phyloP scores from a whole-genome alignment of 2,113 vertebrate genomes.

The Petroica traversi region DNA sequence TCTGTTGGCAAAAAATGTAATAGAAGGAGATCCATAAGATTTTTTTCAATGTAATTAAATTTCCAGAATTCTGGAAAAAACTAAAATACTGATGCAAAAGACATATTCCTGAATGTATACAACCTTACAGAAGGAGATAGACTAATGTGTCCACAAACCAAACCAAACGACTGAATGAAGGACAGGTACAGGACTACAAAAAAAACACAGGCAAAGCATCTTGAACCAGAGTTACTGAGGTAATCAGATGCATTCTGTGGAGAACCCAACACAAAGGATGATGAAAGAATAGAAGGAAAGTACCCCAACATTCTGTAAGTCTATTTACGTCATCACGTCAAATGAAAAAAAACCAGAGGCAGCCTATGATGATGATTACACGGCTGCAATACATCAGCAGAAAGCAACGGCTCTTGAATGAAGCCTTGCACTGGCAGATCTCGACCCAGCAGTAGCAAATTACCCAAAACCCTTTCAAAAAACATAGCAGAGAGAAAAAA shows the following conservation, averaged over 20 bases:
- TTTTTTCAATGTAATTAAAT: background rate
- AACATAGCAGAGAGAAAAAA: too few species aligned
- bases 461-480: too few species aligned
- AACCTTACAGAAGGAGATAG: background rate
- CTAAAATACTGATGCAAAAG: background rate
- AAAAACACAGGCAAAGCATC: background rate
- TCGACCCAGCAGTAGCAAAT: too few species aligned
- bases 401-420: too few species aligned
- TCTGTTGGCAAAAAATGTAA: background rate
- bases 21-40: background rate
- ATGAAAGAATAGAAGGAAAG: too few species aligned
- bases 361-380: too few species aligned
- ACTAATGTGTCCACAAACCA: background rate
- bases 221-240: background rate
- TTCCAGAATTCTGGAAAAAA: background rate
- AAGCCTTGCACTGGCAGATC: too few species aligned
- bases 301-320: too few species aligned
- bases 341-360: too few species aligned
- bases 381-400: too few species aligned
- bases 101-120: background rate
- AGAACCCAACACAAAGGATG: background rate
- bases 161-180: background rate
- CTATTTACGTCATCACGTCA: too few species aligned
- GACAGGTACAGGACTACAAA: background rate
- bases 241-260: rapidly evolving